These are phyloP conservation scores for Tetropium fuscum DNA, from an alignment of 2,888 invertebrate species.

Conservation along the genomic window DNA sequence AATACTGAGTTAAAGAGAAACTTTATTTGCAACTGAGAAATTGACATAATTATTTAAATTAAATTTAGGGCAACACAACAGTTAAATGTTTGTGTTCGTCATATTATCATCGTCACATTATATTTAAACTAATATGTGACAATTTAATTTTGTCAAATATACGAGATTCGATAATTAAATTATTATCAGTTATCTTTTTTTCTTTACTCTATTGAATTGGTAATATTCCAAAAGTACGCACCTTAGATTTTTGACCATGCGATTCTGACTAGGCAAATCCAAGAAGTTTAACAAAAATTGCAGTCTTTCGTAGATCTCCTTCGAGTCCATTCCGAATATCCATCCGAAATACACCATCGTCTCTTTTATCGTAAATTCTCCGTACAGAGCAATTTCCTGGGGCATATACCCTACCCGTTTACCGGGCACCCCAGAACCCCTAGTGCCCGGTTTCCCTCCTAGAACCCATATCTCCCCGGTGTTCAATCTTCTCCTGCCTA, in stretches of 20 bases:
- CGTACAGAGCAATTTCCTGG: constrained; percentile 90
- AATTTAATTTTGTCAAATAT: too few species aligned
- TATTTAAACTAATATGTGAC: too few species aligned
- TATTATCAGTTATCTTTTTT: too few species aligned
- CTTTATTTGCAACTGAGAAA: too few species aligned
- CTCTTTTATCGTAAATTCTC: constrained; percentile 93
- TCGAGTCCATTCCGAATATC: constrained; percentile 92
- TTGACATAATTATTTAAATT: too few species aligned
- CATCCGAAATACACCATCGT: constrained; percentile 97
- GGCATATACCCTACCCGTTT: constrained; percentile 98
- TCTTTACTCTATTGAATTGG: too few species aligned
- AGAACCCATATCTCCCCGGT: constrained; percentile 91
- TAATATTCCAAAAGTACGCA: too few species aligned
- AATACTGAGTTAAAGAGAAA: too few species aligned
- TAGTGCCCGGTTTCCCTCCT: constrained; percentile 91
- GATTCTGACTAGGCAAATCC: constrained; percentile 87
- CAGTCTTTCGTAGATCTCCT: constrained; percentile 83
- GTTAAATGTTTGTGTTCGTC: too few species aligned
- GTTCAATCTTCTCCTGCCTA: constrained; percentile 87
- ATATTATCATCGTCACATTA: too few species aligned
- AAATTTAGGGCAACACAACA: too few species aligned
- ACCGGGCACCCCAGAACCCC: constrained; percentile 87
- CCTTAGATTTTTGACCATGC: constrained; percentile 84
- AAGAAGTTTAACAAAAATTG: constrained; percentile 91
- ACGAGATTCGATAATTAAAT: too few species aligned